Evolutionary conservation across 2,113 vertebrate species (phyloP).

Genomic region (Mastomys natalensis): DNA sequence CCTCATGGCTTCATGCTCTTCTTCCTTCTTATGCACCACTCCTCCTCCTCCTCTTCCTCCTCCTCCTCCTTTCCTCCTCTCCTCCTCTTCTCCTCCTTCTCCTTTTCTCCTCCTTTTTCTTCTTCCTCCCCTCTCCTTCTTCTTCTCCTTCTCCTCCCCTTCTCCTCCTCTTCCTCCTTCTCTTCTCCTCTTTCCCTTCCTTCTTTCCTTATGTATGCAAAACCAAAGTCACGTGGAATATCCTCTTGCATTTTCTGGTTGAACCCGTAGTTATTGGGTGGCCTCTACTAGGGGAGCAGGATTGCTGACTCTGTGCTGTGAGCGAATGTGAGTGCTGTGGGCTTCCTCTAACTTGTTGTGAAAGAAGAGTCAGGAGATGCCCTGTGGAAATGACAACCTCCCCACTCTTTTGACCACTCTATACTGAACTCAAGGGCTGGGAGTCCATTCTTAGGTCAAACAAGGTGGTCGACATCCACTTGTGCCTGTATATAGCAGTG

Average conservation of each 20-base stretch:
- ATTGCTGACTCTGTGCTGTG: slow-evolving; percentile 57
- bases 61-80: not conserved
- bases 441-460: not conserved
- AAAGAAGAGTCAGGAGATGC: not conserved
- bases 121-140: not conserved
- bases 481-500: not conserved
- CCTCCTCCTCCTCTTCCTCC: not conserved
- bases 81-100: too few relatives aligned
- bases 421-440: not conserved
- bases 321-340: slow-evolving; percentile 39
- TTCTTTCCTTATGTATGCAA: not conserved
- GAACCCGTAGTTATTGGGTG: not conserved
- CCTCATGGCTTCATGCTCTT: slow-evolving; percentile 41
- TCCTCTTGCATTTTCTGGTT: slow-evolving; percentile 64
- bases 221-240: slow-evolving; percentile 55
- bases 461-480: not conserved
- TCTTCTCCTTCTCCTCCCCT: too few relatives aligned
- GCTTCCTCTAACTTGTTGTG: slow-evolving; percentile 31
- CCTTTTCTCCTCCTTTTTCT: not conserved
- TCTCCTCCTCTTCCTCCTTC: not conserved
- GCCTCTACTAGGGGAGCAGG: not conserved
- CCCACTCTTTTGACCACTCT: not conserved
- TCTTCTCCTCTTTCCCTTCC: not conserved
- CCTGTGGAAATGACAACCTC: not conserved
- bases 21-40: not conserved